Conservation (phyloP, 2,797 vertebrate genomes). For the Dallia pectoralis region DNA sequence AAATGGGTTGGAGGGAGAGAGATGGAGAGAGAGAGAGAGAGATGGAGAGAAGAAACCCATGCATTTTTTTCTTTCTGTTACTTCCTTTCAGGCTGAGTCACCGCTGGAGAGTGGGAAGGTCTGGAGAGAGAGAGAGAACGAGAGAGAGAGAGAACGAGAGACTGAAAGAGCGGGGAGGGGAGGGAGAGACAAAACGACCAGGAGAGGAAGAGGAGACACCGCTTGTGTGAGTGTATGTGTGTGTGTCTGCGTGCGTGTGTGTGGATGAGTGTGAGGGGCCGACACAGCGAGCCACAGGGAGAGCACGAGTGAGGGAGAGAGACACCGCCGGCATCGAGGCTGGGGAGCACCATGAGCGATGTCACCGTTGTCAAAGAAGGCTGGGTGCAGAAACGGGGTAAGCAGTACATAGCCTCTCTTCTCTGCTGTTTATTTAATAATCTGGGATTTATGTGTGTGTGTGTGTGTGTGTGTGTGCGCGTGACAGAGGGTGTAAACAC, state of each 20-base stretch:
- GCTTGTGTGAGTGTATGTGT: slow-evolving; percentile 41
- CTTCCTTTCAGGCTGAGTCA: slow-evolving; percentile 95
- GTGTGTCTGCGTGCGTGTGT: slow-evolving; percentile 57
- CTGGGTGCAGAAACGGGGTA: slow-evolving; percentile 99
- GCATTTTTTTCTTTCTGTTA: slow-evolving; percentile 75
- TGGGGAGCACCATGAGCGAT: slow-evolving; percentile 98
- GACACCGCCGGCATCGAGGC: slow-evolving; percentile 45
- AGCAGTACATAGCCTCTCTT: slow-evolving; percentile 63
- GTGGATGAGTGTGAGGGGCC: slow-evolving; percentile 79
- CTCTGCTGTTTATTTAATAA: slow-evolving; percentile 2
- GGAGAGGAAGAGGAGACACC: slow-evolving; percentile 60
- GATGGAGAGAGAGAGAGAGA: slow-evolving; percentile 29
- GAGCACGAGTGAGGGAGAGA: slow-evolving; percentile 74
- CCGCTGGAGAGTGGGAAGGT: slow-evolving; percentile 87
- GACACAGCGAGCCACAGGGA: slow-evolving; percentile 59
- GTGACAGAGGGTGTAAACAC: slow-evolving; percentile 6
- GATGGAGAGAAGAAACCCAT: slow-evolving; percentile 68
- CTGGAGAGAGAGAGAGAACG: slow-evolving; percentile 81
- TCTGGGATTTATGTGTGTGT: slow-evolving; percentile 2
- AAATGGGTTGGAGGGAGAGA: slow-evolving; percentile 45
- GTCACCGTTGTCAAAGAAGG: slow-evolving; percentile 99
- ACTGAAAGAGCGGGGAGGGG: slow-evolving; percentile 25
- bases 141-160: slow-evolving; percentile 57
- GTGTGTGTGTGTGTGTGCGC: slow-evolving; percentile 7
- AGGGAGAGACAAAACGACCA: slow-evolving; percentile 67